phyloP scores from a whole-genome alignment of 2,113 vertebrate genomes.

The Equus przewalskii region DNA sequence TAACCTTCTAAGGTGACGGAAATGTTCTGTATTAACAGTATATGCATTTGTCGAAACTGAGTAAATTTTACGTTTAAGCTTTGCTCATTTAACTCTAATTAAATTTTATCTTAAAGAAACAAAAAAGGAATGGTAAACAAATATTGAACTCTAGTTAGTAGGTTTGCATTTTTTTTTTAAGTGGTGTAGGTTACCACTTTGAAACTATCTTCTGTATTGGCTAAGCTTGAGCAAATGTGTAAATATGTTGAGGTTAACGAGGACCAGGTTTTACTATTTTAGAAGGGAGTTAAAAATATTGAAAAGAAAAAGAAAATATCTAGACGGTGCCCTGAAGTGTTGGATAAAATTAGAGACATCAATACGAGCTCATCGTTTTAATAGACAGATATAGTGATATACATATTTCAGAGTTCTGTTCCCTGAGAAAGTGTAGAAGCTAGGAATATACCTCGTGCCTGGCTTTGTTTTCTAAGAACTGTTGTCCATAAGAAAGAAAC shows the following conservation, averaged over 20 bases:
- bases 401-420: neutral
- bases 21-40: neutral
- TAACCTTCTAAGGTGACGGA: neutral
- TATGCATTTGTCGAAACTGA: neutral
- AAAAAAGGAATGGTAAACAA: neutral
- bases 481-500: neutral
- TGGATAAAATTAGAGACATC: neutral
- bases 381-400: neutral
- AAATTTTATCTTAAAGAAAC: constrained; percentile 40
- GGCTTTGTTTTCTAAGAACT: neutral
- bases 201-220: neutral
- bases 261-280: neutral
- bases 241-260: neutral
- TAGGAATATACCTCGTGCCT: neutral
- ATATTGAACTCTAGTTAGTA: neutral
- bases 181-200: neutral
- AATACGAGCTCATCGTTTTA: neutral
- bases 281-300: neutral
- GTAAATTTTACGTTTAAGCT: neutral
- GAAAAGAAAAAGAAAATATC: neutral
- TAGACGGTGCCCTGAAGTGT: neutral
- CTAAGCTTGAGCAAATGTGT: neutral
- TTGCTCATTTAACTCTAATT: constrained; percentile 2
- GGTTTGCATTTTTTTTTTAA: neutral
- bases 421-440: rapidly evolving